A percentile compares a stretch with the other conserved stretches of the same genome.
Conservation (phyloP, 2,797 vertebrate genomes). For the Telmatherina bonti region DNA sequence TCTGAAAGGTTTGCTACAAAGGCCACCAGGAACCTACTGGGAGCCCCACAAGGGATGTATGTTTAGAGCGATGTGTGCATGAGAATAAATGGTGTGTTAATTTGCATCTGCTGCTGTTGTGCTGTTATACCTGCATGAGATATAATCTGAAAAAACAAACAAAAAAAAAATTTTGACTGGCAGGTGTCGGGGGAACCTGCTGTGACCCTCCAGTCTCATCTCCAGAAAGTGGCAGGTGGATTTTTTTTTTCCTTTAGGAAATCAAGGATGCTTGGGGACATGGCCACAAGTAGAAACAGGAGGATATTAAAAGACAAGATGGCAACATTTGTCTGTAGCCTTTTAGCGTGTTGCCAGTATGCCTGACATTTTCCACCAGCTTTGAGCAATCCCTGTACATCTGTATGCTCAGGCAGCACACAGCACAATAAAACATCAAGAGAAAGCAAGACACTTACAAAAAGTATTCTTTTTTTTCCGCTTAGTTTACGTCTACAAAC, state of each 20-base stretch:
- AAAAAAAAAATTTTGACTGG: constrained; percentile 53
- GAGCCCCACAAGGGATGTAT: constrained; percentile 51
- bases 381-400: too few species aligned
- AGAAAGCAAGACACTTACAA: too few species aligned
- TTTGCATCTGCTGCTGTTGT: constrained; percentile 15
- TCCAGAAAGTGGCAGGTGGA: constrained; percentile 24
- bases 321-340: too few species aligned
- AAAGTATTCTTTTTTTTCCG: too few species aligned
- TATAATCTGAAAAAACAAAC: constrained; percentile 64
- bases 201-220: constrained; percentile 30
- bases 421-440: too few species aligned
- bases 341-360: constrained; percentile 16
- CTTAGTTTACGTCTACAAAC: too few species aligned
- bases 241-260: constrained; percentile 22
- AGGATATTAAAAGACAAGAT: constrained; percentile 31
- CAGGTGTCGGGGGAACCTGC: constrained; percentile 55
- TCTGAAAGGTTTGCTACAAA: constrained; percentile 42
- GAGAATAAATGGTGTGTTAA: constrained; percentile 14
- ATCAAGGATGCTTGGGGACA: not conserved
- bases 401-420: too few species aligned
- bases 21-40: constrained; percentile 54
- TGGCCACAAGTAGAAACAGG: constrained; percentile 11
- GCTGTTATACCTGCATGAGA: constrained; percentile 16
- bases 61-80: constrained; percentile 3
- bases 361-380: constrained; percentile 6